Base-by-base conservation (phyloP, 2,888 invertebrate species). In the Andrena bucephala region DNA sequence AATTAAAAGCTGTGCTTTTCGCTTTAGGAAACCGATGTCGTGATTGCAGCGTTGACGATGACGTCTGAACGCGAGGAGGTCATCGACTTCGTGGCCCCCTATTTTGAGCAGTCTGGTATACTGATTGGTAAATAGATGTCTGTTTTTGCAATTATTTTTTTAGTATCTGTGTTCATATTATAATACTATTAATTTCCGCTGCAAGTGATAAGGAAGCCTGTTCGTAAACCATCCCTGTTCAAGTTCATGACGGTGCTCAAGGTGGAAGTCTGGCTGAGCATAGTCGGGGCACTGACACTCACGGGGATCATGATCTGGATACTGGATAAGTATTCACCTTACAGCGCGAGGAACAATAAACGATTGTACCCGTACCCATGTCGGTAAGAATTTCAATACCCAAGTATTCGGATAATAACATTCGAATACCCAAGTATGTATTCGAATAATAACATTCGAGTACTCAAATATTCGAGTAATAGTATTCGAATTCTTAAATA, bases 241-340 rank as follows among this genome's bases (percentile, higher is more conserved):
- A 98, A 98, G 94, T 98, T 98, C 94, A 98, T 98, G 98, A 98
- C 98, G 0, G 98, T 98, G 0, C 95, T 98, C 5, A 96, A 97
- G 2, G 94, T 97, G 0, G 98, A 98, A 93, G 98, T 98, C 0
- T 98, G 98, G 98, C 93, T 98, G 10, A 97, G 97, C 89, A 98
- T 98, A 77, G 96, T 98, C 2, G 98, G 96, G 0, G 98, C 98
- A 0, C 93, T 98, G 24, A 95, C 97, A 0, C 95, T 97, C 0
- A 98, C 98, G 0, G 98, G 97, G 0, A 95, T 98, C 77, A 97
- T 98, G 96, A 96, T 98, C 80, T 98, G 98, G 97, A 94, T 98
- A 75, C 94, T 98, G 90, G 98, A 98, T 92, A 97, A 97, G 92
- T 98, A 97, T 93, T 98, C 98, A 0, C 98, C 98, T 0, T 98